Conservation (phyloP, 2,888 invertebrate species). For the Argyra leucocephala region DNA sequence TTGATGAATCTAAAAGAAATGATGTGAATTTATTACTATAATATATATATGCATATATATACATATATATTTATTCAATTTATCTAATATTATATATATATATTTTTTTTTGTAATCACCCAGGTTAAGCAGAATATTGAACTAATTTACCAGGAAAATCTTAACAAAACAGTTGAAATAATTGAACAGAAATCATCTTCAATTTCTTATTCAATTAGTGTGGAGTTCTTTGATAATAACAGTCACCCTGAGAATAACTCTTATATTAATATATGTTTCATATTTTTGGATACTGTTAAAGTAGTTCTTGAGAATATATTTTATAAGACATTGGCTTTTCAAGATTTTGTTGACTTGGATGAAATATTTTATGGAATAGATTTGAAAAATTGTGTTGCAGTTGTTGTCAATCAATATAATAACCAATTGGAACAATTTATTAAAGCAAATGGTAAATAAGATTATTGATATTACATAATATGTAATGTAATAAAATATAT, state of each 20-base stretch:
- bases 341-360: slow-evolving; percentile 12
- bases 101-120: too few species aligned
- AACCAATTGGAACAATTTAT: slow-evolving; percentile 13
- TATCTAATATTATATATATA: background rate
- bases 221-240: slow-evolving; percentile 21
- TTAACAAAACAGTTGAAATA: background rate
- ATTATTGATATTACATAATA: too few species aligned
- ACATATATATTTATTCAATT: too few species aligned
- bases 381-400: slow-evolving; percentile 19
- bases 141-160: background rate
- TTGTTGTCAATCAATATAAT: slow-evolving; percentile 17
- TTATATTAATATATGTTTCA: slow-evolving; percentile 19
- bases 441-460: slow-evolving; percentile 14
- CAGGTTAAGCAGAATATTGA: slow-evolving; percentile 7
- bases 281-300: background rate
- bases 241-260: slow-evolving; percentile 11
- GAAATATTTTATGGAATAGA: slow-evolving; percentile 18
- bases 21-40: slow-evolving; percentile 18
- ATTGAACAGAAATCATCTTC: background rate
- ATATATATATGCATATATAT: background rate
- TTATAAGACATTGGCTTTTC: slow-evolving; percentile 15
- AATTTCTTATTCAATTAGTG: slow-evolving; percentile 16
- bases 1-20: slow-evolving; percentile 16
- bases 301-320: slow-evolving; percentile 10
- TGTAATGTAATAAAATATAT: background rate